Evolutionary conservation across 2,113 vertebrate genomes (phyloP).

Genomic region (Dicrurus megarhynchus): DNA sequence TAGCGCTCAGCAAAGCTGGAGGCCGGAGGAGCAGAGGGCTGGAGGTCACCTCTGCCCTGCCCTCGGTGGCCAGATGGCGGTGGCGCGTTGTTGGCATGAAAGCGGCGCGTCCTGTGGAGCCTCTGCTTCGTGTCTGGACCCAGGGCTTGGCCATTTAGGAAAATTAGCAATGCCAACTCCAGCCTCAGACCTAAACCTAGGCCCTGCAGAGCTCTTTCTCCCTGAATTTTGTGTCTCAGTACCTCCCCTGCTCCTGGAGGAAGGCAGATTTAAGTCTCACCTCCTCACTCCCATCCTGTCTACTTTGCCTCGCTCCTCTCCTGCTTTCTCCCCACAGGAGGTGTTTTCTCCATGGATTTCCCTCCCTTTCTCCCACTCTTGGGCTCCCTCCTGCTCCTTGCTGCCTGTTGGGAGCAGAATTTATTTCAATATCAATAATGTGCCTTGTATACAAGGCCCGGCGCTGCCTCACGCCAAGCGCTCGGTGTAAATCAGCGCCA

Average conservation of each 20-base stretch:
- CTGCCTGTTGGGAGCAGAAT: conserved; percentile 53
- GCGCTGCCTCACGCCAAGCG: neutral
- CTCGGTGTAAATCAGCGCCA: conserved; percentile 47
- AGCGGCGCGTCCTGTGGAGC: neutral
- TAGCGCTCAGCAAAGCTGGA: neutral
- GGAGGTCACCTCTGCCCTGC: neutral
- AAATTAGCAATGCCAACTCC: neutral
- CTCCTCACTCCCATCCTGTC: neutral
- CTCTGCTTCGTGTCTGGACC: neutral
- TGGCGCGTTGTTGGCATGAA: neutral
- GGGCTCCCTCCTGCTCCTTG: neutral
- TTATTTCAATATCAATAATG: conserved; percentile 66
- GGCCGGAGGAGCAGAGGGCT: neutral
- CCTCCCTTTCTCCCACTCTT: neutral
- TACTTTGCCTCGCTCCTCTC: neutral
- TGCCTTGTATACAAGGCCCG: conserved; percentile 61
- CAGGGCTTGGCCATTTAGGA: neutral
- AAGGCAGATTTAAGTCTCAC: neutral
- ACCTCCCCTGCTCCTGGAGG: neutral
- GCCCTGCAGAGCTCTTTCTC: neutral
- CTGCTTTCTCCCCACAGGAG: neutral
- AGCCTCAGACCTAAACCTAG: neutral
- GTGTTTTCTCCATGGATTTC: neutral
- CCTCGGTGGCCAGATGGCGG: neutral
- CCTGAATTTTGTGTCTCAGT: neutral